Evolutionary conservation across 37 sponge, comb jelly and placozoan species (phyloP).

Genomic region (Diacarnus erythraeanus): DNA sequence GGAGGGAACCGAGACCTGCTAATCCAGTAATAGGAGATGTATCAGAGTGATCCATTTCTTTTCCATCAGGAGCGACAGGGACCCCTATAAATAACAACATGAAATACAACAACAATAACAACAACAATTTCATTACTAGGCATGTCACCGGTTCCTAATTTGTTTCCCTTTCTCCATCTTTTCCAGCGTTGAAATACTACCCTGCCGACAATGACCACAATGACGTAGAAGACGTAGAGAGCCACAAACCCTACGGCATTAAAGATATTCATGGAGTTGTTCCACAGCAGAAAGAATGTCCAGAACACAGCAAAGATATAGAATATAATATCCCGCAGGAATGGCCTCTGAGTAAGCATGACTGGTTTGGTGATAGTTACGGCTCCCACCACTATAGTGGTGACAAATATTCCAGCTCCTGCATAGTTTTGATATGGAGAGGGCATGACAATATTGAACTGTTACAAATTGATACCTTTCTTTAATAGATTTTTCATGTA

Average conservation of each 20-base stretch:
- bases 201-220: conserved; percentile 90
- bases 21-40: background rate
- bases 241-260: conserved; percentile 80
- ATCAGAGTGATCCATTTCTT: conserved; percentile 4
- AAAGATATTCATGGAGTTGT: conserved; percentile 47
- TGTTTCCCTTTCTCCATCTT: conserved; percentile 32
- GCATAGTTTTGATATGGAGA: no score
- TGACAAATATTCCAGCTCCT: conserved; percentile 99
- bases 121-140: conserved; percentile 35
- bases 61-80: background rate
- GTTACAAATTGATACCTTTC: no score
- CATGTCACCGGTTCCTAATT: conserved; percentile 56
- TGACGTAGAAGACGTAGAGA: conserved; percentile 83
- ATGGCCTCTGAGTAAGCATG: conserved; percentile 87
- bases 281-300: conserved; percentile 89
- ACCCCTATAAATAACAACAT: background rate
- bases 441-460: no score
- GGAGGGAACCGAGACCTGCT: background rate
- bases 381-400: conserved; percentile 87
- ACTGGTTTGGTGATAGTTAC: conserved; percentile 77
- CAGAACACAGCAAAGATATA: conserved; percentile 83
- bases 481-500: no score
- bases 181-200: conserved; percentile 75
- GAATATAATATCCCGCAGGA: conserved; percentile 93
- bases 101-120: background rate